A percentile compares a stretch with the other conserved stretches of the same genome.
phyloP scores from a whole-genome alignment of 2,113 vertebrate species.

The Heterotis niloticus region DNA sequence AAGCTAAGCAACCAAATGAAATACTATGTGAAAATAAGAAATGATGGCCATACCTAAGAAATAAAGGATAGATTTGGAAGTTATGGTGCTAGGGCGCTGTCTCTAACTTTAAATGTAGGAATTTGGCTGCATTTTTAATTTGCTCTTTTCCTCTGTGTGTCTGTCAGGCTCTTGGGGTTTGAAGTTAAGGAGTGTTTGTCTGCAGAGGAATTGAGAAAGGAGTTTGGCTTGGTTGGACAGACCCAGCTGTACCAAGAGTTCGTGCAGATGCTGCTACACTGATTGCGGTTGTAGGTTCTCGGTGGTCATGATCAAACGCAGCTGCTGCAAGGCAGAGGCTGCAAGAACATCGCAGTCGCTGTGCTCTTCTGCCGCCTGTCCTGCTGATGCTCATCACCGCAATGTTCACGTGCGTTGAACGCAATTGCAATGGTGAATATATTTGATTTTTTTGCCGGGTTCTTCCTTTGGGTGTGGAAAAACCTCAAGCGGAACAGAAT shows the following conservation, averaged over 20 bases:
- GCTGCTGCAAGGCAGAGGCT: neutral
- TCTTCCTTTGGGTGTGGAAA: too few species aligned
- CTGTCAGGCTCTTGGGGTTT: constrained; percentile 69
- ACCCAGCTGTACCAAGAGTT: constrained; percentile 63
- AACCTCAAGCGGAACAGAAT: neutral
- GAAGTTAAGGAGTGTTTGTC: constrained; percentile 74
- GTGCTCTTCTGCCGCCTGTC: neutral
- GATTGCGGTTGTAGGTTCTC: neutral
- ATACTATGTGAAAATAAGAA: neutral
- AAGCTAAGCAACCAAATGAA: neutral
- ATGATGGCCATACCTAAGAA: neutral
- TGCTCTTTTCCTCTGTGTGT: neutral
- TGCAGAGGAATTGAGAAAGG: constrained; percentile 65
- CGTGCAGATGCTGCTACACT: constrained; percentile 47
- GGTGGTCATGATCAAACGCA: neutral
- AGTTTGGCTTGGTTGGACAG: constrained; percentile 71
- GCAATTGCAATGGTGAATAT: neutral
- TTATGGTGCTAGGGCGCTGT: neutral
- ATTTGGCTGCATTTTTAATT: neutral
- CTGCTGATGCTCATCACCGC: constrained; percentile 20
- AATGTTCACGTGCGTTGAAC: neutral
- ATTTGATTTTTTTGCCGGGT: neutral
- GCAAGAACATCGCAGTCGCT: neutral
- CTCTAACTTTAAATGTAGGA: neutral
- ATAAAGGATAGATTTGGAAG: neutral